Evolutionary conservation across 2,888 invertebrate species (phyloP).

Genomic region (Perdita meconis): DNA sequence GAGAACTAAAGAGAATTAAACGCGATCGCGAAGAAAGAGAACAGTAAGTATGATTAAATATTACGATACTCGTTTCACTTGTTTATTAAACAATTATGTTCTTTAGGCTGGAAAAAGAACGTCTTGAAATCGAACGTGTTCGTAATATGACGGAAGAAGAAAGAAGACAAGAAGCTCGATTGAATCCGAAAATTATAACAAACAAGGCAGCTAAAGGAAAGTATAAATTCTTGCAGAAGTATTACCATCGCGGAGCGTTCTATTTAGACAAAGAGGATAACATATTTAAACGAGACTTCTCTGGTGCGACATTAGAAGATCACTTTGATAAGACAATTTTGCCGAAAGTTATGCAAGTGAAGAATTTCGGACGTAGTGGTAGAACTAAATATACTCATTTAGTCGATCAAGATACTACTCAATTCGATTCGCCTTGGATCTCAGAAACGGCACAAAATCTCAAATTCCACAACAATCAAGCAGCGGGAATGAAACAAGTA

Average conservation of each 20-base stretch:
- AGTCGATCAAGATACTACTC: slow-evolving; percentile 99
- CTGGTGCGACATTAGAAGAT: slow-evolving; percentile 98
- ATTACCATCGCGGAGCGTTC: slow-evolving; percentile 99
- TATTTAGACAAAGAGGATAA: slow-evolving; percentile 97
- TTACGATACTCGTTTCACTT: slow-evolving; percentile 55
- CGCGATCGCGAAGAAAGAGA: slow-evolving; percentile 98
- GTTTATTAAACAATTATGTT: slow-evolving; percentile 10
- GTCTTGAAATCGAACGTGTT: slow-evolving; percentile 94
- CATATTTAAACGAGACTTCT: slow-evolving; percentile 96
- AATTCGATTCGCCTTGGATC: slow-evolving; percentile 99
- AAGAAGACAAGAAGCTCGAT: slow-evolving; percentile 92
- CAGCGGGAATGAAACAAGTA: slow-evolving; percentile 96
- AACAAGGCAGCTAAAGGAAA: slow-evolving; percentile 99
- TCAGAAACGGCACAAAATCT: slow-evolving; percentile 95
- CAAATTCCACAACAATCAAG: slow-evolving; percentile 94
- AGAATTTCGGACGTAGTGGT: slow-evolving; percentile 99
- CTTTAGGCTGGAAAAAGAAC: slow-evolving; percentile 93
- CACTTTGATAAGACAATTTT: slow-evolving; percentile 99
- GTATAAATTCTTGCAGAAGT: slow-evolving; percentile 99
- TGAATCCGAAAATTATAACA: slow-evolving; percentile 96
- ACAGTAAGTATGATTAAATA: slow-evolving; percentile 87
- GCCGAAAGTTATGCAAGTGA: slow-evolving; percentile 99
- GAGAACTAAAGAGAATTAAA: slow-evolving; percentile 98
- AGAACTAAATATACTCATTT: slow-evolving; percentile 99
- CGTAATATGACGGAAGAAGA: slow-evolving; percentile 99